Conservation (phyloP, 2,888 invertebrate species). For the Ophioninae sp. region DNA sequence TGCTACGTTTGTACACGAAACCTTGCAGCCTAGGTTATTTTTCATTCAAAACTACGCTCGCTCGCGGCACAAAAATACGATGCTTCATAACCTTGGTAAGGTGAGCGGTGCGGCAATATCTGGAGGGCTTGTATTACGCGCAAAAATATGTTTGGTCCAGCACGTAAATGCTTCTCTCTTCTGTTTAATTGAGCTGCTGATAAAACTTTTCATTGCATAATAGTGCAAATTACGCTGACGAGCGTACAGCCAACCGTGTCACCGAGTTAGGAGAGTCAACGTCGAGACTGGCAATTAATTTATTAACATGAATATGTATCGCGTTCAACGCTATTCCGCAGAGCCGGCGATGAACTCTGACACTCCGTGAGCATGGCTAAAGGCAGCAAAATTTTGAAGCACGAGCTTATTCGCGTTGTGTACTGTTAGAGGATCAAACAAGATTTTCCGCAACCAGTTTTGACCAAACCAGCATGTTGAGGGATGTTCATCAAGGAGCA, state of each 20-base stretch:
- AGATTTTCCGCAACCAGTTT: not conserved
- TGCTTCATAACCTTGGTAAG: conserved; percentile 32
- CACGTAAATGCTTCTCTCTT: not conserved
- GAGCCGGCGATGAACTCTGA: conserved; percentile 47
- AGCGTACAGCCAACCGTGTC: conserved; percentile 36
- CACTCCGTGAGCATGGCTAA: conserved; percentile 3
- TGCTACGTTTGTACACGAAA: not conserved
- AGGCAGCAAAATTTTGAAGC: not conserved
- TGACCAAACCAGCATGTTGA: not conserved
- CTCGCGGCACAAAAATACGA: not conserved
- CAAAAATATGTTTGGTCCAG: not conserved
- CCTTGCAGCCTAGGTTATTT: not conserved
- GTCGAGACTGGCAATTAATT: conserved; percentile 61
- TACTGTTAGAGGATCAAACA: conserved; percentile 54
- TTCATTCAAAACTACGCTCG: conserved; percentile 13
- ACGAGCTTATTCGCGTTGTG: not conserved
- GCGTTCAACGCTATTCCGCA: not conserved
- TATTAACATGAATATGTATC: conserved; percentile 65
- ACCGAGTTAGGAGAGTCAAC: conserved; percentile 41
- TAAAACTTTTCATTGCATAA: conserved; percentile 53
- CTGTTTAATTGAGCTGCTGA: conserved; percentile 20
- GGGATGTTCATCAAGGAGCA: not conserved
- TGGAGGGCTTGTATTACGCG: not conserved
- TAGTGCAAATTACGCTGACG: conserved; percentile 5
- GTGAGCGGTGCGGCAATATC: not conserved